phyloP scores from a whole-genome alignment of 2,888 invertebrate species.

The Nasonovia ribisnigri region DNA sequence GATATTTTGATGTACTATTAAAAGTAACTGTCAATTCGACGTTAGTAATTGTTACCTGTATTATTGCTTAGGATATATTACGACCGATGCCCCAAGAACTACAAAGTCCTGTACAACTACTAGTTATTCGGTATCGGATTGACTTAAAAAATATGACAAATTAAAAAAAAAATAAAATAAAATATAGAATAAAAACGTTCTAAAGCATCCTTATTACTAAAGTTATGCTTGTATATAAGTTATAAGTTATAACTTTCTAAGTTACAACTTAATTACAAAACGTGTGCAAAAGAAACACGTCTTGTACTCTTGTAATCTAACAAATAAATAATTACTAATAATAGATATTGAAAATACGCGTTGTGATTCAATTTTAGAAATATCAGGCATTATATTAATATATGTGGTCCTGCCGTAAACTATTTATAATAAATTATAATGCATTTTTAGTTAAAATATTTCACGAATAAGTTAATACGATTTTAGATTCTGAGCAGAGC shows the following conservation, averaged over 20 bases:
- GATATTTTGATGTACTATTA: too few relatives aligned
- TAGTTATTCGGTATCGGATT: neutral
- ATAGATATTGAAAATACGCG: neutral
- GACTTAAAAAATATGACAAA: neutral
- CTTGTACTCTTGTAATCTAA: neutral
- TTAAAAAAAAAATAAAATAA: neutral
- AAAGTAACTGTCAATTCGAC: too few relatives aligned
- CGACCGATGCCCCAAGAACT: neutral
- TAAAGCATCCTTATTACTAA: neutral
- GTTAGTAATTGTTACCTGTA: too few relatives aligned
- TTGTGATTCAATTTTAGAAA: neutral
- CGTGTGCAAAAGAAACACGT: too few relatives aligned
- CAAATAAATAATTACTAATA: neutral
- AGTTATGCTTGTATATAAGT: too few relatives aligned
- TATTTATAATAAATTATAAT: neutral
- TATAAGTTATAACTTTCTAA: too few relatives aligned
- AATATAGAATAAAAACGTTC: neutral
- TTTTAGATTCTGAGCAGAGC: too few relatives aligned
- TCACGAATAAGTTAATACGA: neutral
- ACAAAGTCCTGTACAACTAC: neutral
- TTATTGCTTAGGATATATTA: neutral
- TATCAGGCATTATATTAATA: neutral
- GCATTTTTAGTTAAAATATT: too few relatives aligned
- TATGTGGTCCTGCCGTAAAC: neutral
- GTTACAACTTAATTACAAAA: too few relatives aligned